A percentile compares a stretch with the other conserved stretches of the same genome.
phyloP scores from a whole-genome alignment of 2,888 invertebrate species.

The Eupithecia dodoneata region DNA sequence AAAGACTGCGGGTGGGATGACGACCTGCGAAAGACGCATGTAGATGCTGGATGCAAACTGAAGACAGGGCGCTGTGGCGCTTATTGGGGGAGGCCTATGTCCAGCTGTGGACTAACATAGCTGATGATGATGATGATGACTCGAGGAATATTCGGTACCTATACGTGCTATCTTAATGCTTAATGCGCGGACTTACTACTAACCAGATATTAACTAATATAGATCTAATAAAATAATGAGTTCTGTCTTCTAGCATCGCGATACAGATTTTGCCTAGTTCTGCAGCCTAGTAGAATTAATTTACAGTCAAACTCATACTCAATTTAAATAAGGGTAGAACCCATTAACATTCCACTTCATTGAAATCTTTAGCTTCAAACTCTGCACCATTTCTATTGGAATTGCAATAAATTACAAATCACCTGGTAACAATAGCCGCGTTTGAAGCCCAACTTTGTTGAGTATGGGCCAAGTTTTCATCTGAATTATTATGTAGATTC shows the following conservation, averaged over 20 bases:
- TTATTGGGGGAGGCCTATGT: too few species aligned
- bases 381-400: constrained; percentile 35
- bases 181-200: too few species aligned
- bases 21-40: too few species aligned
- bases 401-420: constrained; percentile 64
- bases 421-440: constrained; percentile 57
- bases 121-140: too few species aligned
- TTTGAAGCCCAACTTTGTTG: constrained; percentile 57
- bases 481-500: constrained; percentile 70
- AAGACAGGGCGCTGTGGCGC: too few species aligned
- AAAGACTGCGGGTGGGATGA: too few species aligned
- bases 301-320: neutral
- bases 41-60: too few species aligned
- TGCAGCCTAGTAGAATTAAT: neutral
- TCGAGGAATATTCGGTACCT: too few species aligned
- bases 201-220: too few species aligned
- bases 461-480: constrained; percentile 65
- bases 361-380: neutral
- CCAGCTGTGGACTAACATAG: too few species aligned
- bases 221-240: too few species aligned
- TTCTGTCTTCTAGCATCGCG: neutral
- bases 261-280: neutral
- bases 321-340: neutral
- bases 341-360: constrained; percentile 9
- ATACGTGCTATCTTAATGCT: too few species aligned